These are phyloP conservation scores for Avahi laniger DNA, from an alignment of 2,797 vertebrate species.

Conservation along the genomic window DNA sequence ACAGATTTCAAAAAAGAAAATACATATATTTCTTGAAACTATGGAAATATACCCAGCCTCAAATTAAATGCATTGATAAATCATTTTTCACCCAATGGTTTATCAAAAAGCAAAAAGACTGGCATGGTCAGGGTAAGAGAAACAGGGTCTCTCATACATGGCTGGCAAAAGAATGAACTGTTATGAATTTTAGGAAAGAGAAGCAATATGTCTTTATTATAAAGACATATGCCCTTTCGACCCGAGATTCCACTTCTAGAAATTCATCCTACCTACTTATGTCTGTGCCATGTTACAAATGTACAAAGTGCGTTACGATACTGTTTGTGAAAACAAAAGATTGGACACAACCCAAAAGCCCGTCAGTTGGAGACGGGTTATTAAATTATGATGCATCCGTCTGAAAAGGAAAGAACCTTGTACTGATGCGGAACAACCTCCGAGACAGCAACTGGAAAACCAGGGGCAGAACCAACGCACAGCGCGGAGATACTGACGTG, in stretches of 20 bases:
- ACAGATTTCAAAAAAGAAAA: constrained; percentile 13
- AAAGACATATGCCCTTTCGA: not conserved
- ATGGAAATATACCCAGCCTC: not conserved
- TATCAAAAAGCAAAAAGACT: not conserved
- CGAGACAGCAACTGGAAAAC: not conserved
- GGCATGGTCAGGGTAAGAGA: not conserved
- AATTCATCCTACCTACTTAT: not conserved
- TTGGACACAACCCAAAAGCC: not conserved
- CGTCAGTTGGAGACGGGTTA: not conserved
- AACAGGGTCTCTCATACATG: not conserved
- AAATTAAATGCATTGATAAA: not conserved
- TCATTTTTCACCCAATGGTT: not conserved
- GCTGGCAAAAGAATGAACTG: not conserved
- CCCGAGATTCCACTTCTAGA: not conserved
- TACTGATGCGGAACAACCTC: not conserved
- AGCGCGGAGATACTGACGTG: too few species aligned
- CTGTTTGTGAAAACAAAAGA: not conserved
- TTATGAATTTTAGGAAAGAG: not conserved
- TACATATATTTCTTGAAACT: not conserved
- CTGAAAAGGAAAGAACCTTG: not conserved
- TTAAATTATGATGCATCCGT: not conserved
- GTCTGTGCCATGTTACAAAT: not conserved
- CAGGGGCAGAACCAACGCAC: not conserved
- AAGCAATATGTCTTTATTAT: not conserved
- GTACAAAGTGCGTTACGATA: not conserved